These are phyloP conservation scores for Eupithecia subumbrata DNA, from an alignment of 2,888 invertebrate species.

Conservation along the genomic window DNA sequence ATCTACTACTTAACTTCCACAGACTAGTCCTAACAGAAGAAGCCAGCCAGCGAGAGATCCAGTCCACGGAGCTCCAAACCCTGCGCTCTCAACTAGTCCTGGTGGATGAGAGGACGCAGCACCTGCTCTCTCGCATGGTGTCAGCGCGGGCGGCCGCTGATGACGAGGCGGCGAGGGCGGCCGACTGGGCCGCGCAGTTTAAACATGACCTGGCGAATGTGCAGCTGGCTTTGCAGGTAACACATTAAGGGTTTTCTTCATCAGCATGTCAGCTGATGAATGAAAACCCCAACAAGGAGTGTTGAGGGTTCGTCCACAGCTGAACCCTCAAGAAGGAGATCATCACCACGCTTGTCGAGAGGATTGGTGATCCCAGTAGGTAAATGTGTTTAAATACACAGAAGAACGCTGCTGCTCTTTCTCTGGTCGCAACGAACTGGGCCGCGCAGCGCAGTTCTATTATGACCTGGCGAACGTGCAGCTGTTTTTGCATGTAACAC, in stretches of 20 bases:
- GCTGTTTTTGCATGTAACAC: conserved; percentile 72
- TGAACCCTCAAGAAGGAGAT: too few species aligned
- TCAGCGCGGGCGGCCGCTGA: conserved; percentile 77
- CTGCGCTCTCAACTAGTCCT: conserved; percentile 73
- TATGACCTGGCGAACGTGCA: conserved; percentile 81
- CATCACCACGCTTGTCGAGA: too few species aligned
- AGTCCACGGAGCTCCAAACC: conserved; percentile 71
- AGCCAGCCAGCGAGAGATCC: conserved; percentile 66
- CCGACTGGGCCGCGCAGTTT: conserved; percentile 80
- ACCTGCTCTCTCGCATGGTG: conserved; percentile 73
- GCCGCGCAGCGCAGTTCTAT: conserved; percentile 82
- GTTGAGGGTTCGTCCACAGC: too few species aligned
- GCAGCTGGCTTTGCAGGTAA: conserved; percentile 76
- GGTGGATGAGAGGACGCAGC: conserved; percentile 74
- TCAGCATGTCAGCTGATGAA: too few species aligned
- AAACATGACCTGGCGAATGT: conserved; percentile 81
- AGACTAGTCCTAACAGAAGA: conserved; percentile 72
- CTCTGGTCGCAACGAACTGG: conserved; percentile 59
- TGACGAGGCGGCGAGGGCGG: conserved; percentile 77
- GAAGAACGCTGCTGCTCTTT: too few species aligned
- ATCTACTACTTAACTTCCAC: conserved; percentile 8
- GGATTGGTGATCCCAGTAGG: too few species aligned
- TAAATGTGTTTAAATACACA: too few species aligned
- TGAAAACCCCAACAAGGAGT: too few species aligned
- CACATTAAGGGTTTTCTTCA: background rate